Evolutionary conservation across 2,113 vertebrate species (phyloP).

Genomic region (Cebidichthys violaceus): DNA sequence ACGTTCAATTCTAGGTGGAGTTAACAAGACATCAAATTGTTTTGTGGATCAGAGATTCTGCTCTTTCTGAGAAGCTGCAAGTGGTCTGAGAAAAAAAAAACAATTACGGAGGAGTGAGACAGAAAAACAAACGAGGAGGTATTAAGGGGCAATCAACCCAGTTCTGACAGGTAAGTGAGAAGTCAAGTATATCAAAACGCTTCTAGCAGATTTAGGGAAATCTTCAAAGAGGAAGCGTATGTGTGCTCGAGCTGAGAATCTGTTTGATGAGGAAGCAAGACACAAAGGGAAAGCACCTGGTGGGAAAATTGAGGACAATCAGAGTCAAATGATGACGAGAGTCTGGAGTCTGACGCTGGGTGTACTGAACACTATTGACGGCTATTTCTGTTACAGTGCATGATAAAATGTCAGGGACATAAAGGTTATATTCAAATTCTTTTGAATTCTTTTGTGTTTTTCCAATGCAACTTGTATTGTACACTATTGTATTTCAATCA

Average conservation of each 20-base stretch:
- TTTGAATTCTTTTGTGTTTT: no score
- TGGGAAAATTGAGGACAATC: not conserved
- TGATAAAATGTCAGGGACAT: no score
- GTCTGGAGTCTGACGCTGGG: no score
- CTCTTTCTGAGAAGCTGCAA: not conserved
- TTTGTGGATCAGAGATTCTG: not conserved
- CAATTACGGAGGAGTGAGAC: not conserved
- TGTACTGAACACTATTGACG: no score
- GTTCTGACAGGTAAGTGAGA: not conserved
- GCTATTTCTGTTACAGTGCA: not conserved
- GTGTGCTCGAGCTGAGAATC: not conserved
- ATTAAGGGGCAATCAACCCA: not conserved
- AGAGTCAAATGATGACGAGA: not conserved
- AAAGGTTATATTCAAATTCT: no score
- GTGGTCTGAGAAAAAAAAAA: not conserved
- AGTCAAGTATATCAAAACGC: not conserved
- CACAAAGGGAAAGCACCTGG: not conserved
- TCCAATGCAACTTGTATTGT: not conserved
- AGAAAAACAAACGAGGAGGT: slow-evolving; percentile 3
- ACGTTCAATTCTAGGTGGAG: not conserved
- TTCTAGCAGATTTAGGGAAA: not conserved
- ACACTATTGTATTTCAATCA: not conserved
- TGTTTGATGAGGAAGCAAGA: not conserved
- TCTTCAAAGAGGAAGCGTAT: not conserved
- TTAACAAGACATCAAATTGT: slow-evolving; percentile 8